Evolutionary conservation across 2,113 vertebrate genomes (phyloP).

Genomic region (Ctenomys sociabilis): DNA sequence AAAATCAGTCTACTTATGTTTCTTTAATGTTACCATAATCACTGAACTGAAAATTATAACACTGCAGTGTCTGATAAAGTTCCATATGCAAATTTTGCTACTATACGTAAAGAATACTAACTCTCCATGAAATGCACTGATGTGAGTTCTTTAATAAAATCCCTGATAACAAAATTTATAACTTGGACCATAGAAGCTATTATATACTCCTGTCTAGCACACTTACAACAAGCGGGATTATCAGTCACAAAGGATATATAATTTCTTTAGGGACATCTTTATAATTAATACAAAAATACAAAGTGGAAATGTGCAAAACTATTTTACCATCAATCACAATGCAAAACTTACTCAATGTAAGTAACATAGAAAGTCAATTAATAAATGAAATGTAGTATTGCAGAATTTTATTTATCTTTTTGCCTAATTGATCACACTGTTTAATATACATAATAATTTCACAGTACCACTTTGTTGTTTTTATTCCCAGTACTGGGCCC

Average conservation of each 20-base stretch:
- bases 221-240: background rate
- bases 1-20: background rate
- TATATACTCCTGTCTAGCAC: background rate
- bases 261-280: background rate
- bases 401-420: background rate
- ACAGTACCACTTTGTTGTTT: background rate
- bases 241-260: background rate
- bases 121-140: background rate
- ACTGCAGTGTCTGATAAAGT: background rate
- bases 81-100: background rate
- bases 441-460: background rate
- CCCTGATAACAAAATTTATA: background rate
- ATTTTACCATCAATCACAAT: background rate
- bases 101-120: background rate
- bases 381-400: background rate
- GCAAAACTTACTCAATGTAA: background rate
- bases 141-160: background rate
- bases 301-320: background rate
- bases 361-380: background rate
- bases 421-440: background rate
- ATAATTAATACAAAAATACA: conserved; percentile 22
- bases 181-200: background rate
- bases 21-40: background rate
- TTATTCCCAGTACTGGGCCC: no score
- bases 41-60: background rate